Evolutionary conservation across 2,888 invertebrate species (phyloP), one percentile per base, ranked within the genome.

Genomic region (Acronicta psi): DNA sequence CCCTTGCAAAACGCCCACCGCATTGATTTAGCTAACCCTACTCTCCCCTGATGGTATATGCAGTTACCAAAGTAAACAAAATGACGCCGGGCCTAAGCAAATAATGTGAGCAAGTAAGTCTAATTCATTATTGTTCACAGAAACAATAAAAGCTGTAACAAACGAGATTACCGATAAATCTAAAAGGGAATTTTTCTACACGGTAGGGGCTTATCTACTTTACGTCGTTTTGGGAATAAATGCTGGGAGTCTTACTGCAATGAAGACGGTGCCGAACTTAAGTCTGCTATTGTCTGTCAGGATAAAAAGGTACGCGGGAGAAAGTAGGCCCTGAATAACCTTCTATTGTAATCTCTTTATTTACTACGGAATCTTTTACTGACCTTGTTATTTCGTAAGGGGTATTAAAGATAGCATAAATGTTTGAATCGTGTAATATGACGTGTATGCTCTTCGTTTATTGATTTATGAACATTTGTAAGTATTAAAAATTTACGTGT

Each of bases 111-210:
- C 81, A 81, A 84, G 83, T 81, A 87, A 87, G 83, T 84, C 87
- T 88, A 89, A 90, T 90, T 91, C 90, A 89, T 90, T 87, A 89
- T 86, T 83, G 86, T 83, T 81, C 77, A 79, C 83, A 85, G 82
- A 88, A 89, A 91, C 88, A 92, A 91, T 90, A 89, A 89, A 90
- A 88, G 83, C 85, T 85, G 87, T 87, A 84, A 87, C 85, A 88
- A 88, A 87, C 81, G 82, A 87, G 89, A 90, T 91, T 89, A 90
- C 88, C 82, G 81, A 86, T 88, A 88, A 90, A 91, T 88, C 90
- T 86, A 81, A 87, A 87, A 88, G 88, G 85, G 85, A 89, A 85
- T 91, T 90, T 89, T 90, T 90, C 84, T 88, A 85, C 81, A 81
- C 73, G 67, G 71, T 74, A 80, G 77, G 74, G 80, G 88, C 89